A percentile compares a stretch with the other conserved stretches of the same genome.
Evolutionary conservation across 2,888 invertebrate genomes (phyloP).

Genomic region (Lasioglossum morio): DNA sequence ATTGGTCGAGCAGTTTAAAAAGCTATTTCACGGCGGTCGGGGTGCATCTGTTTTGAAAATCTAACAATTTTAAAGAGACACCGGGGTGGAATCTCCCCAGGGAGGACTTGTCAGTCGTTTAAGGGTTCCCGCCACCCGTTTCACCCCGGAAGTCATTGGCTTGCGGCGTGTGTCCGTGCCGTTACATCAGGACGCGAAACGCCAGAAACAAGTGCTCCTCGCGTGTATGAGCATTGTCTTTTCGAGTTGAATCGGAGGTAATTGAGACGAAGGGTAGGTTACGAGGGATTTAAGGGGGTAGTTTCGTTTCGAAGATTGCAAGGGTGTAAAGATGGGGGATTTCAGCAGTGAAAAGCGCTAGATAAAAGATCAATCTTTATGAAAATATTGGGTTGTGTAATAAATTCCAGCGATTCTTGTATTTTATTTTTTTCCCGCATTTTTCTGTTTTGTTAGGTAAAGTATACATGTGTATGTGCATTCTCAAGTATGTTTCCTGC

Average conservation of each 20-base stretch:
- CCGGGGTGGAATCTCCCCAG: constrained; percentile 44
- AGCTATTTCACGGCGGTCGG: constrained; percentile 77
- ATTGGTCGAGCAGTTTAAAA: constrained; percentile 79
- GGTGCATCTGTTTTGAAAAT: constrained; percentile 81
- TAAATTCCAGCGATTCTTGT: too few relatives aligned
- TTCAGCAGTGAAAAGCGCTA: too few relatives aligned
- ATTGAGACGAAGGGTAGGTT: constrained; percentile 34
- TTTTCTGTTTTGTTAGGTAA: too few relatives aligned
- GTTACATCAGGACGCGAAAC: constrained; percentile 16
- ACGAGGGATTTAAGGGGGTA: not conserved
- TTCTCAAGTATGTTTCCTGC: too few relatives aligned
- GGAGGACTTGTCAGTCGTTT: constrained; percentile 70
- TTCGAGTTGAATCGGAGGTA: constrained; percentile 22
- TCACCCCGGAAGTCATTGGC: constrained; percentile 63
- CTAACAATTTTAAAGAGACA: constrained; percentile 74
- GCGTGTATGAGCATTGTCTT: constrained; percentile 28
- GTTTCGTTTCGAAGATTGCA: too few relatives aligned
- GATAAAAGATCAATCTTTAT: too few relatives aligned
- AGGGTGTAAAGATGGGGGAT: too few relatives aligned
- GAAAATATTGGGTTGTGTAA: too few relatives aligned
- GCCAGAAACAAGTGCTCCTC: constrained; percentile 35
- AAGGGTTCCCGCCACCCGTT: constrained; percentile 62
- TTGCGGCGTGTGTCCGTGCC: not conserved
- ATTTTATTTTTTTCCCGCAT: too few relatives aligned
- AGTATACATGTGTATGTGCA: too few relatives aligned